Conservation (phyloP, 2,113 vertebrate genomes). For the Microtus richardsoni region DNA sequence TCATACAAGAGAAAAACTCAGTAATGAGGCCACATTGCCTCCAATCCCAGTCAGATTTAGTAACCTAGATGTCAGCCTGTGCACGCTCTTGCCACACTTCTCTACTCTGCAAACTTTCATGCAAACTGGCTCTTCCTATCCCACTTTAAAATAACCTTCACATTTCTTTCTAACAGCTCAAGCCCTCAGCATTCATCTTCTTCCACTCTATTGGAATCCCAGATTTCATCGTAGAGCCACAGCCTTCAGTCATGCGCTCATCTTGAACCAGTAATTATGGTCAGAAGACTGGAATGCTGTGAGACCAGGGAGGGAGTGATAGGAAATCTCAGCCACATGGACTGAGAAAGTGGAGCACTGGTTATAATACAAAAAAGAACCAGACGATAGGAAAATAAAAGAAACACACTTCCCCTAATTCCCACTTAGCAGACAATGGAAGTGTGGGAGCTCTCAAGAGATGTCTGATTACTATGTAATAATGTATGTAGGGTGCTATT, state of each 20-base stretch:
- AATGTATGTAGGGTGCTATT: background rate
- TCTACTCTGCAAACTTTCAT: background rate
- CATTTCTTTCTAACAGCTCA: accelerated
- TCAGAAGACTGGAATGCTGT: background rate
- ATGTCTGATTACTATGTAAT: background rate
- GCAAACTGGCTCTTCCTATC: background rate
- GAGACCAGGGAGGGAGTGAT: background rate
- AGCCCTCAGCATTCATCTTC: background rate
- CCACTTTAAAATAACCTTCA: background rate
- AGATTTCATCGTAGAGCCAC: background rate
- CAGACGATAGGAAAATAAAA: background rate
- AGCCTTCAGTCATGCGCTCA: background rate
- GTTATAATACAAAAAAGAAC: background rate
- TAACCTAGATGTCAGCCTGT: background rate
- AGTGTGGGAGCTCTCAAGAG: background rate
- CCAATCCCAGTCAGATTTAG: background rate
- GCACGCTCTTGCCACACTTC: accelerated
- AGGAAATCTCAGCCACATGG: background rate
- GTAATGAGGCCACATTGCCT: background rate
- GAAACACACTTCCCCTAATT: background rate
- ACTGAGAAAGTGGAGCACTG: background rate
- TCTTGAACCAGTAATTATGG: background rate
- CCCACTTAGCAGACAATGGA: background rate
- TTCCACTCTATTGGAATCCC: background rate
- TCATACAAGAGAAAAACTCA: background rate